Conservation (phyloP, 2,888 invertebrate species). For the Lamproptera curius region DNA sequence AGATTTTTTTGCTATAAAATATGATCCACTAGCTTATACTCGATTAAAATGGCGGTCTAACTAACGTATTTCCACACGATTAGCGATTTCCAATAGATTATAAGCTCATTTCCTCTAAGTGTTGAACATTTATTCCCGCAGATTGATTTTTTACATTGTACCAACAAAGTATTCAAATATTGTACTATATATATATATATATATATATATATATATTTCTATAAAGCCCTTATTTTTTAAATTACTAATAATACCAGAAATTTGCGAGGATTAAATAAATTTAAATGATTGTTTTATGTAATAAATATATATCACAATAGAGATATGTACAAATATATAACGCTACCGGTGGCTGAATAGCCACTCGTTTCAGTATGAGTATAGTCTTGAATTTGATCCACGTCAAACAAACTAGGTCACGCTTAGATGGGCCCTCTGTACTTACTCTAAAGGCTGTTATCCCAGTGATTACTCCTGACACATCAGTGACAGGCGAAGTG, state of each 20-base stretch:
- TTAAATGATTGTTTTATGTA: background rate
- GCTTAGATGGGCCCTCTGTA: background rate
- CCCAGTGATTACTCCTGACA: constrained; percentile 1
- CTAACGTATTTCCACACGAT: background rate
- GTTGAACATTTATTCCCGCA: background rate
- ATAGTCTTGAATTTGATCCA: background rate
- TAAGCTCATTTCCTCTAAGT: background rate
- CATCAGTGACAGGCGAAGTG: background rate
- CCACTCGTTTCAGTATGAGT: too few relatives aligned
- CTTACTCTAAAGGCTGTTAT: background rate
- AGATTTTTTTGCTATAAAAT: too few relatives aligned
- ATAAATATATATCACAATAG: background rate
- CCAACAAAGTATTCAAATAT: background rate
- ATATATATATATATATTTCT: too few relatives aligned
- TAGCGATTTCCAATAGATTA: background rate
- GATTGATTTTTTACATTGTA: background rate
- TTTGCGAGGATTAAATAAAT: background rate
- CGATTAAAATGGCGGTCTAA: background rate
- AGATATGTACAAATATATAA: background rate
- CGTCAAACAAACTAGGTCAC: background rate
- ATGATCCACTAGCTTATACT: background rate
- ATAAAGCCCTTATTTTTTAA: background rate
- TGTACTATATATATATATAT: too few relatives aligned
- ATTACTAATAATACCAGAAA: background rate
- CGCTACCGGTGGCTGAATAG: background rate